Evolutionary conservation across 1,140 invertebrate genomes (phyloP).

Genomic region (Lepidurus arcticus): DNA sequence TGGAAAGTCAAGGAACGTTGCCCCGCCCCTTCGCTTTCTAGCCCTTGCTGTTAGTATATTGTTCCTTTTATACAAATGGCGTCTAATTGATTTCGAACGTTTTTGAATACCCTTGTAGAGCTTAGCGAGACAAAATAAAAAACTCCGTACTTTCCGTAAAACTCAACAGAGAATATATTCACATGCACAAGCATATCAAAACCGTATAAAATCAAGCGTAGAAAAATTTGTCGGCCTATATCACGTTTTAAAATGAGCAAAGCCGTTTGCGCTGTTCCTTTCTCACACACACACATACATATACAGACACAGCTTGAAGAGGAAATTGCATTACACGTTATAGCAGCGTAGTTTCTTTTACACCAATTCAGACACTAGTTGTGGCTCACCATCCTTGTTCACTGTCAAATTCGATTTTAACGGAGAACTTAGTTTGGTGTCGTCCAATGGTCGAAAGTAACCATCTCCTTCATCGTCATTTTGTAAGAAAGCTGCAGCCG

Average conservation of each 20-base stretch:
- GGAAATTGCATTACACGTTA: background rate
- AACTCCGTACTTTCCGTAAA: background rate
- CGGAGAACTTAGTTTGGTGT: slow-evolving; percentile 12
- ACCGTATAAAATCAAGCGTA: background rate
- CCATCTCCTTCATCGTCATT: background rate
- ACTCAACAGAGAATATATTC: slow-evolving; percentile 17
- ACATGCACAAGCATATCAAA: background rate
- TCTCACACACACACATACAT: background rate
- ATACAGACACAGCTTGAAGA: background rate
- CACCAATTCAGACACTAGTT: slow-evolving; percentile 62
- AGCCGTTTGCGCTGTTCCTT: background rate
- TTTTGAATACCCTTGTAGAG: too few species aligned
- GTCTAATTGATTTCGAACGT: too few species aligned
- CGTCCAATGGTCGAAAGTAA: background rate
- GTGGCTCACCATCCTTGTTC: slow-evolving; percentile 60
- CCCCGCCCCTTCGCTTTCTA: too few species aligned
- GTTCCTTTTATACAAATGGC: too few species aligned
- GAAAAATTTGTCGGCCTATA: background rate
- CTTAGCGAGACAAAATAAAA: background rate
- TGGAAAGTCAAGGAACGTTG: too few species aligned
- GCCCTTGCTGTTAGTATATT: too few species aligned
- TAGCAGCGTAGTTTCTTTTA: slow-evolving; percentile 27
- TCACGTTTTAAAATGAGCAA: slow-evolving; percentile 12
- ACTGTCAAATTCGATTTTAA: slow-evolving; percentile 43
- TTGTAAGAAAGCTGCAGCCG: slow-evolving; percentile 1